phyloP scores from a whole-genome alignment of 2,797 vertebrate species.

The Hyperoplus lanceolatus region DNA sequence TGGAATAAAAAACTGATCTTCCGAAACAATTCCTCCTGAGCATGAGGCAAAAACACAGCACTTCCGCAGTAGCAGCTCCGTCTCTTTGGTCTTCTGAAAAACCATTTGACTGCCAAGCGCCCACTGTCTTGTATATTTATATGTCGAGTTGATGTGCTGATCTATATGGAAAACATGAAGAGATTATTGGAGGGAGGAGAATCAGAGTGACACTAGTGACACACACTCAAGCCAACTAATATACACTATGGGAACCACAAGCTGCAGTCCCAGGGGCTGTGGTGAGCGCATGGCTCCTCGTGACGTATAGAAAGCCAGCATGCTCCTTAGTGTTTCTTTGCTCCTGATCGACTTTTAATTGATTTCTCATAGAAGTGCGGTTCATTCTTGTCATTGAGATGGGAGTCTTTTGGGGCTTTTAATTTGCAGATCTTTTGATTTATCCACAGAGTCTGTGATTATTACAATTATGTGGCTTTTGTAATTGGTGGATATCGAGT shows the following conservation, averaged over 20 bases:
- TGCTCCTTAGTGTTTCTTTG: conserved; percentile 39
- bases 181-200: conserved; percentile 62
- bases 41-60: neutral
- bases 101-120: conserved; percentile 15
- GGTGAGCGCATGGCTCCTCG: conserved; percentile 60
- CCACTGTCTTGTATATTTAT: conserved; percentile 46
- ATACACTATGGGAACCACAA: conserved; percentile 57
- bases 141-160: conserved; percentile 54
- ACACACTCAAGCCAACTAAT: conserved; percentile 59
- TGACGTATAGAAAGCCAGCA: conserved; percentile 58
- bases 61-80: neutral
- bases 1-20: neutral
- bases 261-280: conserved; percentile 67
- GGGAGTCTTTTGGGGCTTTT: conserved; percentile 61
- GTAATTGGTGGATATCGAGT: conserved; percentile 77
- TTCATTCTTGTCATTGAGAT: conserved; percentile 65
- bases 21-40: neutral
- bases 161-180: conserved; percentile 73
- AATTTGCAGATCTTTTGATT: conserved; percentile 78
- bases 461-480: conserved; percentile 80
- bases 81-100: conserved; percentile 7
- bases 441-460: conserved; percentile 73
- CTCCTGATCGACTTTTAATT: conserved; percentile 79
- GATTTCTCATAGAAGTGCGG: conserved; percentile 71
- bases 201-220: conserved; percentile 79